Evolutionary conservation across 1,140 invertebrate genomes (phyloP), one percentile per base, ranked within the genome.

Genomic region (Protaetia brevitarsis): DNA sequence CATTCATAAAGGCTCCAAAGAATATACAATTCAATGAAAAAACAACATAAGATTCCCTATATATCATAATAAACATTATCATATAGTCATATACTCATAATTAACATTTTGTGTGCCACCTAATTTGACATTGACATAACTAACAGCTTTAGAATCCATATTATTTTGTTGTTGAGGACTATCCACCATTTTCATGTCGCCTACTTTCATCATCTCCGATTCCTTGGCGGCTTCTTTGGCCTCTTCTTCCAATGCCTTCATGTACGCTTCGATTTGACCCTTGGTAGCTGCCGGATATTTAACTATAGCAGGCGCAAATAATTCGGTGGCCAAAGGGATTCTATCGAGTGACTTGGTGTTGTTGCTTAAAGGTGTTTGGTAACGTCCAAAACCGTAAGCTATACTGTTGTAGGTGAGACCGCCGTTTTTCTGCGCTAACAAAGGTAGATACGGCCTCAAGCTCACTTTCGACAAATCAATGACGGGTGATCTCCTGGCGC

Each of bases 71-170:
- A n/a, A n/a, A n/a, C n/a, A n/a, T 41, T 45, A 13, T 45, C 13
- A 45, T 19, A 13, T 7, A 13, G 59, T 6, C 26, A 21, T n/a
- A 34, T 61, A 61, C 13, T 61, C 29, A 30, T 61, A 61, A 11
- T 61, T 61, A 34, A 61, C 31, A 34, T 61, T 61, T 34, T 61
- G 28, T 1, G 2, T 21, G 7, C 59, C 59, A 11, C 59, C 59
- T 34, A 61, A 34, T 36, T 36, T 61, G 21, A 61, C 59, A 61
- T 61, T 61, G 11, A 61, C 59, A 34, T 61, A 61, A 34, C 59
- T 61, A 61, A 61, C 59, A 4, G 59, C 6, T 31, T 34, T 61
- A 34, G 59, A 21, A 5, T 61, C 59, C 10, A 58, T 28, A 13
- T 13, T 13, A 51, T 51, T 19, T 34, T 1, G 19, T 30, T 1